Evolutionary conservation across 2,113 vertebrate species (phyloP).

Genomic region (Gambusia holbrooki): DNA sequence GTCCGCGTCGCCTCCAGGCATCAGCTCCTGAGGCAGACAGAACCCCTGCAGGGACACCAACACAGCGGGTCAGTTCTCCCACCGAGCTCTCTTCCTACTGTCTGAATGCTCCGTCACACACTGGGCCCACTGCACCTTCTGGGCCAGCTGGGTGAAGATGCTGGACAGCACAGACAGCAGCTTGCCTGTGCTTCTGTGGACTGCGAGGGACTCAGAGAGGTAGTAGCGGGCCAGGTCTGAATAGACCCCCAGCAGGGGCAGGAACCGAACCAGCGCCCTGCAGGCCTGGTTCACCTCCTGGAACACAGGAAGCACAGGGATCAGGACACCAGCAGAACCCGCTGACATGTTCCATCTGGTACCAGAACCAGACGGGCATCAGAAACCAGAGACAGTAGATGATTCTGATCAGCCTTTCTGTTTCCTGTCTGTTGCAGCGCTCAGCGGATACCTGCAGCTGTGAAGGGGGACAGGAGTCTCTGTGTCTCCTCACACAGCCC

Average conservation of each 20-base stretch:
- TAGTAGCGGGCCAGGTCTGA: slow-evolving; percentile 89
- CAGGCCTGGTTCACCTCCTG: slow-evolving; percentile 85
- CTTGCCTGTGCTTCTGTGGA: slow-evolving; percentile 91
- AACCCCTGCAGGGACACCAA: slow-evolving; percentile 84
- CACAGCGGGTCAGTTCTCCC: not conserved
- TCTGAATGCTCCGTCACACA: not conserved
- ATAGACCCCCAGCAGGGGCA: slow-evolving; percentile 88
- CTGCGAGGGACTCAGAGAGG: slow-evolving; percentile 85
- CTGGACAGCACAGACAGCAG: slow-evolving; percentile 88
- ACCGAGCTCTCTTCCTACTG: not conserved
- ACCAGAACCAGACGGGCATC: too few species aligned
- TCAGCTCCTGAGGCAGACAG: slow-evolving; percentile 93
- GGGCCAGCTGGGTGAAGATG: slow-evolving; percentile 91
- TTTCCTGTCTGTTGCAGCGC: too few species aligned
- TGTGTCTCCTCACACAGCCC: slow-evolving; percentile 79
- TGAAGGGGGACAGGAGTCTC: slow-evolving; percentile 78
- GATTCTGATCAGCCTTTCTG: not conserved
- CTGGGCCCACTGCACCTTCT: slow-evolving; percentile 82
- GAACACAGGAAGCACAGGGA: not conserved
- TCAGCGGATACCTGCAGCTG: slow-evolving; percentile 82
- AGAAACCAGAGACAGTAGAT: too few species aligned
- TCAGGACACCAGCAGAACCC: not conserved
- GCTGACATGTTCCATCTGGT: too few species aligned
- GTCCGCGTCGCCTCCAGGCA: slow-evolving; percentile 86
- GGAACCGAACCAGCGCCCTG: slow-evolving; percentile 82